phyloP scores from a whole-genome alignment of 2,113 vertebrate species.

The Ammodramus savannarum region DNA sequence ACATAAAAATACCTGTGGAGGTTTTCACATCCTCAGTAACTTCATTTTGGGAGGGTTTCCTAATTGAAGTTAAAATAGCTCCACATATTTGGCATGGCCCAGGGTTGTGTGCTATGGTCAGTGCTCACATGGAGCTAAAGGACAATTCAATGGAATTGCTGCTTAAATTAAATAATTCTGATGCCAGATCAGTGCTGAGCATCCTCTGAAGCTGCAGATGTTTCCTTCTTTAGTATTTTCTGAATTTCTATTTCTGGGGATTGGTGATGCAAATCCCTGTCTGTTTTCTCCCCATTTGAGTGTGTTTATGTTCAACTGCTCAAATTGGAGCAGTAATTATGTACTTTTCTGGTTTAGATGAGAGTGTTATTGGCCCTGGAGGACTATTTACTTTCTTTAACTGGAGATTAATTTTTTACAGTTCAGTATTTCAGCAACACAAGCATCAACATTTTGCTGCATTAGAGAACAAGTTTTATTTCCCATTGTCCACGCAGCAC shows the following conservation, averaged over 20 bases:
- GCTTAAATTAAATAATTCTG: rapidly evolving
- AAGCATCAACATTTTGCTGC: not conserved
- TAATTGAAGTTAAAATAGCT: not conserved
- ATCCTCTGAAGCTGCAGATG: not conserved
- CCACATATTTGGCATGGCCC: not conserved
- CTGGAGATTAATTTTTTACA: constrained; percentile 1
- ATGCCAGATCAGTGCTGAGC: not conserved
- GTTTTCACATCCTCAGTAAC: not conserved
- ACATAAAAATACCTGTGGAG: not conserved
- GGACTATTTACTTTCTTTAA: constrained; percentile 11
- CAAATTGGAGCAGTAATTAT: not conserved
- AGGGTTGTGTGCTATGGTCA: rapidly evolving
- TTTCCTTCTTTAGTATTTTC: not conserved
- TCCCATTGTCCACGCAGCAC: not conserved
- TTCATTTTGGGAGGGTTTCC: not conserved
- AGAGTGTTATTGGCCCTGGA: not conserved
- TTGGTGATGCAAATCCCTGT: not conserved
- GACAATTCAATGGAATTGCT: not conserved
- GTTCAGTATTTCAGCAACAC: not conserved
- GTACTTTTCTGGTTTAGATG: not conserved
- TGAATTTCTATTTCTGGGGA: not conserved
- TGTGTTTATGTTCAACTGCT: not conserved
- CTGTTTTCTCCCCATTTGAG: not conserved
- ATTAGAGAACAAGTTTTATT: not conserved
- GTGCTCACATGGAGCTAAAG: not conserved